Base-by-base conservation (phyloP, 2,888 invertebrate species). In the Ommatoiulus sabulosus region DNA sequence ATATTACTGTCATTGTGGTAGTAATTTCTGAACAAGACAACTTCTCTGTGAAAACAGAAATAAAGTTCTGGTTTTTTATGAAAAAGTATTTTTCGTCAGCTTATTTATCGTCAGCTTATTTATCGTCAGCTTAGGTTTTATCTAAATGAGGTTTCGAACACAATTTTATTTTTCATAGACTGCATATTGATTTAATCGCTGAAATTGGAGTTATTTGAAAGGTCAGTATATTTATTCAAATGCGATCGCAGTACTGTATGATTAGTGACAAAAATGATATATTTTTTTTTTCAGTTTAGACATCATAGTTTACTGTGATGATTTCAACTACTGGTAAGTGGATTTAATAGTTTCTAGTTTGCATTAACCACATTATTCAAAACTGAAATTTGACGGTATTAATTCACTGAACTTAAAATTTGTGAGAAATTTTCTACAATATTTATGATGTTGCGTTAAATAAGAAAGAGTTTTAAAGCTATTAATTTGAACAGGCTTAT, bases 61-160 rank as follows among this genome's bases (percentile, higher is more conserved):
- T 80, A 80, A 80, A 80, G 35, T 80, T 80, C 80, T 80, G 80
- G 80, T 80, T 80, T 80, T 80, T 80, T 80, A 80, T 80, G 80
- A 80, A 80, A 80, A 35, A 12, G 24, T 15, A 12, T 12, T 80
- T 15, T 35, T 43, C 15, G 7, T 35, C 24, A 7, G 4, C 35
- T 15, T 80, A 80, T 43, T 80, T n/a, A n/a, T 35, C 15, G 5
- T 35, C 20, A 5, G 3, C 24, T 12, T 80, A 80, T 35, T 80
- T n/a, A n/a, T 35, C 15, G 5, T 35, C 20, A 5, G 3, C 24
- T 80, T 15, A 15, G 1, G 7, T 72, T 24, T 72, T 24, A n/a
- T 72, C 24, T 72, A 8, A 72, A 10, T 24, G 2, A 35, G 35
- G 35, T 35, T 35, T 35, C 35, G 35, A 2, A 35, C 35, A 35